Evolutionary conservation across 2,888 invertebrate genomes (phyloP).

Genomic region (Coelogynopora nodosa): DNA sequence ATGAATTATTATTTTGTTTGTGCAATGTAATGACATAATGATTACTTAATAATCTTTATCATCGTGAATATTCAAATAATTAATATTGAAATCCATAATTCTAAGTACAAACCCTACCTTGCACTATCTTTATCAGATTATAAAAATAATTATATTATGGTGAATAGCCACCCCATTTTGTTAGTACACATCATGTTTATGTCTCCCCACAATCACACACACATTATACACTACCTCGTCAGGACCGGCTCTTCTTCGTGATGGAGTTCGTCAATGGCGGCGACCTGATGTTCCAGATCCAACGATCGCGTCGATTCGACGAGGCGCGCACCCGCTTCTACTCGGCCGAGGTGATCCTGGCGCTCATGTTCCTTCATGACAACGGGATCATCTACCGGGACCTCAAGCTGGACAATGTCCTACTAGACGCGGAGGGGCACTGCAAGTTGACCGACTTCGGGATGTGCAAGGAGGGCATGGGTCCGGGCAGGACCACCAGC

Average conservation of each 20-base stretch:
- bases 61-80: no score
- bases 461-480: constrained; percentile 94
- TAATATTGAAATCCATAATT: no score
- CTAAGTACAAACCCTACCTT: no score
- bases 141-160: no score
- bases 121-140: no score
- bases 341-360: constrained; percentile 95
- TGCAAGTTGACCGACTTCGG: constrained; percentile 68
- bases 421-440: constrained; percentile 86
- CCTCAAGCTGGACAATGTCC: constrained; percentile 94
- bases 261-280: constrained; percentile 98
- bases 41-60: no score
- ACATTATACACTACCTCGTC: no score
- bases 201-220: no score
- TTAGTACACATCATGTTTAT: no score
- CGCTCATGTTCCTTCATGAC: constrained; percentile 89
- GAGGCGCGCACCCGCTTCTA: constrained; percentile 89
- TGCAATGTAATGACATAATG: no score
- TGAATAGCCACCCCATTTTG: no score
- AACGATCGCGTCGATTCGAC: constrained; percentile 93
- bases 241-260: constrained; percentile 91
- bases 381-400: constrained; percentile 94
- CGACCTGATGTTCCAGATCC: constrained; percentile 94
- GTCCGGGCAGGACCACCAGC: constrained; percentile 77
- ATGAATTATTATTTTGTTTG: no score